Conservation (phyloP, 2,888 invertebrate genomes). For the Meiosimyza decipiens region DNA sequence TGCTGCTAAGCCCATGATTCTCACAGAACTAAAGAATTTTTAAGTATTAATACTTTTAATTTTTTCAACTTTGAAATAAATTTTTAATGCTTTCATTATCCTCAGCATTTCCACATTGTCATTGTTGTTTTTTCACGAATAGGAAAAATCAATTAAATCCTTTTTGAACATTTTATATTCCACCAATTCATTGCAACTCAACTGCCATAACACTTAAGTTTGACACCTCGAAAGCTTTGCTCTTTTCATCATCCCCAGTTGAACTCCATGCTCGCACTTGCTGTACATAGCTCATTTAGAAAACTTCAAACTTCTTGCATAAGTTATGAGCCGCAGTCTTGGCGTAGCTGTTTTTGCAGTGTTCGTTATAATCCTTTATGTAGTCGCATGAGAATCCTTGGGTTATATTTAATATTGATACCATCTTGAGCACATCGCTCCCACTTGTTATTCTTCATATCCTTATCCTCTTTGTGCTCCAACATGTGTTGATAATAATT, state of each 20-base stretch:
- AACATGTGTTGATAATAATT: conserved; percentile 56
- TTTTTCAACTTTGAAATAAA: background rate
- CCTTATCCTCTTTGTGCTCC: conserved; percentile 6
- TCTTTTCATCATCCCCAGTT: conserved; percentile 6
- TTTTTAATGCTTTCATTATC: conserved; percentile 29
- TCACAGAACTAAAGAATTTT: conserved; percentile 38
- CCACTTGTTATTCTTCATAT: conserved; percentile 11
- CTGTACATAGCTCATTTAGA: conserved; percentile 29
- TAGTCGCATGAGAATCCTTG: conserved; percentile 21
- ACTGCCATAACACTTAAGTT: conserved; percentile 28
- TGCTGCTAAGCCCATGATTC: conserved; percentile 23
- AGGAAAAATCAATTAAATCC: conserved; percentile 34
- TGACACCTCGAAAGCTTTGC: conserved; percentile 19
- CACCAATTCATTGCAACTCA: background rate
- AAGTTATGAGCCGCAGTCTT: conserved; percentile 42
- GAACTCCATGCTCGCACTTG: background rate
- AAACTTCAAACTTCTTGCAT: conserved; percentile 42
- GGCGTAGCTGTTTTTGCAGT: background rate
- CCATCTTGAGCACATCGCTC: conserved; percentile 20
- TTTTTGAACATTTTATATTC: conserved; percentile 19
- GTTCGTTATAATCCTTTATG: conserved; percentile 39
- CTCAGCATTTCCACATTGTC: background rate
- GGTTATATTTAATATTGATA: conserved; percentile 32
- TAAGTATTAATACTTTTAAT: background rate
- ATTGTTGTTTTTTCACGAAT: background rate